Evolutionary conservation across 2,888 invertebrate species (phyloP).

Genomic region (Philopedon plagiatum): DNA sequence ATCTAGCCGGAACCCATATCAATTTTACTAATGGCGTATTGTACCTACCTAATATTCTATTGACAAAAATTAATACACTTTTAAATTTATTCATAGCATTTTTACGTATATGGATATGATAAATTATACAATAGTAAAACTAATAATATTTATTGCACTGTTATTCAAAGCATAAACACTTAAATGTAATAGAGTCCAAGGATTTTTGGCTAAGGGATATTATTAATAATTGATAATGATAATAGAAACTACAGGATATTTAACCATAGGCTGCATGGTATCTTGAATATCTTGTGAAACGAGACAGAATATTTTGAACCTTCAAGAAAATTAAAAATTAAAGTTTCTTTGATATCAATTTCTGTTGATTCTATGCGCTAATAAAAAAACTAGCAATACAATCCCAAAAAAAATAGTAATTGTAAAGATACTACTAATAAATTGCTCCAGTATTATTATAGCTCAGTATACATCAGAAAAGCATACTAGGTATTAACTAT

Average conservation of each 20-base stretch:
- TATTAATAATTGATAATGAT: too few species aligned
- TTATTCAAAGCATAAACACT: neutral
- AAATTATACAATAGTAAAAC: slow-evolving; percentile 4
- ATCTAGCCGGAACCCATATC: slow-evolving; percentile 3
- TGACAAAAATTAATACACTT: slow-evolving; percentile 20
- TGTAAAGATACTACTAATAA: too few species aligned
- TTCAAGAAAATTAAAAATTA: too few species aligned
- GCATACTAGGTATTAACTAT: too few species aligned
- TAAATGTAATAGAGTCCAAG: neutral
- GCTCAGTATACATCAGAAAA: too few species aligned
- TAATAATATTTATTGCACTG: slow-evolving; percentile 16
- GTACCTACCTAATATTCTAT: neutral
- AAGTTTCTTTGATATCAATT: too few species aligned
- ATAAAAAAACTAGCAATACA: too few species aligned
- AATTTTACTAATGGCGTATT: slow-evolving; percentile 16
- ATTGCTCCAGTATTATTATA: too few species aligned
- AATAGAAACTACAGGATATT: neutral
- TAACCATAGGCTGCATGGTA: neutral
- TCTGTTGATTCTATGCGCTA: too few species aligned
- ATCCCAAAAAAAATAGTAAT: too few species aligned
- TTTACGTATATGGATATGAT: slow-evolving; percentile 18
- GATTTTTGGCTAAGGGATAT: neutral
- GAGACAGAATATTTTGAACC: too few species aligned
- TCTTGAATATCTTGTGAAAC: too few species aligned
- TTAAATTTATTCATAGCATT: slow-evolving; percentile 20